Conservation (phyloP, 2,888 invertebrate genomes). For the Aphrophora alni region DNA sequence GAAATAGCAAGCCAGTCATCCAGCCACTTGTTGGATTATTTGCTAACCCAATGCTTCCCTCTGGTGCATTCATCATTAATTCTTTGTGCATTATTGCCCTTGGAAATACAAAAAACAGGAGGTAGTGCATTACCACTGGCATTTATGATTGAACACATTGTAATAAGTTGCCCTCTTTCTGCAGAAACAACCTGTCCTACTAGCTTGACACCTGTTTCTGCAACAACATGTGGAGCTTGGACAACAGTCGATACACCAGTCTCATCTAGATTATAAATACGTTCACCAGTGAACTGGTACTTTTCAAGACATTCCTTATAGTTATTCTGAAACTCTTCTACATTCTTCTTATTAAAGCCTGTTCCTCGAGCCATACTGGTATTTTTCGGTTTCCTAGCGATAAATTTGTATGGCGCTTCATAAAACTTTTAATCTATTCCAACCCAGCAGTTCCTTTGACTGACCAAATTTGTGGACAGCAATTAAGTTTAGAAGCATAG, state of each 20-base stretch:
- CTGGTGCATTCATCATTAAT: too few species aligned
- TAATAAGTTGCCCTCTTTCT: slow-evolving; percentile 23
- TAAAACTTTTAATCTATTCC: slow-evolving; percentile 40
- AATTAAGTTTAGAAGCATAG: too few species aligned
- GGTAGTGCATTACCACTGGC: slow-evolving; percentile 12
- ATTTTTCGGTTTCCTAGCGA: slow-evolving; percentile 32
- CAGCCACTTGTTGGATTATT: neutral
- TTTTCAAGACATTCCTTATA: slow-evolving; percentile 30
- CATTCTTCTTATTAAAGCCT: slow-evolving; percentile 28
- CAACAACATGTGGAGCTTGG: neutral
- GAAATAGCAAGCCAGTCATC: neutral
- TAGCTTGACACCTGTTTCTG: slow-evolving; percentile 21
- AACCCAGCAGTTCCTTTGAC: slow-evolving; percentile 31
- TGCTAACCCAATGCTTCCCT: too few species aligned
- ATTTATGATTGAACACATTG: slow-evolving; percentile 3
- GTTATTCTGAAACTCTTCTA: slow-evolving; percentile 27
- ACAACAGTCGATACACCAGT: slow-evolving; percentile 44
- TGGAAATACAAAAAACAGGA: neutral
- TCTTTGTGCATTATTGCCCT: too few species aligned
- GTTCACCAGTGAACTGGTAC: neutral
- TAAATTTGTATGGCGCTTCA: slow-evolving; percentile 33
- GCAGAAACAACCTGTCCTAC: slow-evolving; percentile 15
- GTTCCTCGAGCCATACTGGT: slow-evolving; percentile 29
- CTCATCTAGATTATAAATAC: slow-evolving; percentile 47
- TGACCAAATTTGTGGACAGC: slow-evolving; percentile 1